These are phyloP conservation scores for Porites rus DNA, from an alignment of 92 coral and sea anemone genomes.

Conservation along the genomic window DNA sequence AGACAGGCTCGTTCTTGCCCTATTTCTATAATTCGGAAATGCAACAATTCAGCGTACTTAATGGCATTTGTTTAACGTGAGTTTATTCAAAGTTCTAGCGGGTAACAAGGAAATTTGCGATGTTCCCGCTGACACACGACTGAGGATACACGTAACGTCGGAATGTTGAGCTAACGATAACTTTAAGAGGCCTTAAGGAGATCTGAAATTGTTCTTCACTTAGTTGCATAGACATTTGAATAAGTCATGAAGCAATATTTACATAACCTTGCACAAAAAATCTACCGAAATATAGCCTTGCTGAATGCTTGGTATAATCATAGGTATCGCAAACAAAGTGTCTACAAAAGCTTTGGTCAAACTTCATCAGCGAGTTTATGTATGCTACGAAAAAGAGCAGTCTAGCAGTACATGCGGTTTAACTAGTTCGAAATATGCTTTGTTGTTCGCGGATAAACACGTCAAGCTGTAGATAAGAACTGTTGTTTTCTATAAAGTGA, in stretches of 20 bases:
- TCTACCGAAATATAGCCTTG: neutral
- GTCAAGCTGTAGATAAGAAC: neutral
- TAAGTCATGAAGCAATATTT: conserved; percentile 8
- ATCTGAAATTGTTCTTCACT: conserved; percentile 13
- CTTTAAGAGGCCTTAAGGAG: conserved; percentile 18
- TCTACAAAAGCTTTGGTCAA: conserved; percentile 14
- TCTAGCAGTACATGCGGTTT: neutral
- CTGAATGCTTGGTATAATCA: neutral
- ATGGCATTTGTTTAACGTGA: neutral
- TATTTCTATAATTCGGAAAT: conserved; percentile 9
- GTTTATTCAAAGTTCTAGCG: neutral
- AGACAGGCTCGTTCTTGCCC: neutral
- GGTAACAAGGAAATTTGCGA: neutral
- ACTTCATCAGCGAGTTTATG: neutral
- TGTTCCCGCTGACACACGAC: neutral
- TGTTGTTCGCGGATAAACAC: conserved; percentile 14
- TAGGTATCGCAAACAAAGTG: conserved; percentile 25
- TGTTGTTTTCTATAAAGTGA: neutral
- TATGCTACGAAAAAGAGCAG: neutral
- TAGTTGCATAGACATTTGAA: neutral
- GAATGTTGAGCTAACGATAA: neutral
- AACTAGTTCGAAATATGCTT: conserved; percentile 8
- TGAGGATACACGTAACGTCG: neutral
- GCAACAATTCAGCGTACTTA: conserved; percentile 9
- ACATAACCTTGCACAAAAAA: conserved; percentile 6